Evolutionary conservation across 2,888 invertebrate genomes (phyloP).

Genomic region (Falcaria lacertinaria): DNA sequence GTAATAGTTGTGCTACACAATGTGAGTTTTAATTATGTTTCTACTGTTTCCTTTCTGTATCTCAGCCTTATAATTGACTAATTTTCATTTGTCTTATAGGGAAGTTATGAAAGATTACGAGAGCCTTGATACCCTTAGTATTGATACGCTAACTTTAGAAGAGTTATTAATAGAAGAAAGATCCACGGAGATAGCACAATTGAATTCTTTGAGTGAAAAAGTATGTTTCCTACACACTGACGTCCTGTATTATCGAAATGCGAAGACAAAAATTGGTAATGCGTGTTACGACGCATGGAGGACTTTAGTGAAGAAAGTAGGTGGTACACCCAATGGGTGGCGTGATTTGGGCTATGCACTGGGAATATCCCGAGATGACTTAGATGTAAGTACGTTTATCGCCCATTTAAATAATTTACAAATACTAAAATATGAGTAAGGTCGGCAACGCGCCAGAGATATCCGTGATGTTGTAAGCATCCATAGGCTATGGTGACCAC

Average conservation of each 20-base stretch:
- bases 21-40: no score
- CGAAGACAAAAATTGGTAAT: slow-evolving; percentile 53
- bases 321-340: slow-evolving; percentile 65
- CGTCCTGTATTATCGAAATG: slow-evolving; percentile 61
- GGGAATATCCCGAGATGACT: slow-evolving; percentile 54
- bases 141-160: slow-evolving; percentile 61
- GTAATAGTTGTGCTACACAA: no score
- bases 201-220: slow-evolving; percentile 57
- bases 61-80: background rate
- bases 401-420: no score
- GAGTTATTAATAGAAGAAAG: slow-evolving; percentile 54
- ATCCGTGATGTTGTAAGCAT: no score
- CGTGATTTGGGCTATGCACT: slow-evolving; percentile 57
- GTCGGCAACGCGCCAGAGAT: no score
- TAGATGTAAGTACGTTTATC: slow-evolving; percentile 51
- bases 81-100: slow-evolving; percentile 40
- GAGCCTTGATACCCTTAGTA: slow-evolving; percentile 57
- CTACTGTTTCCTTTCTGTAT: background rate
- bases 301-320: slow-evolving; percentile 56
- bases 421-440: no score
- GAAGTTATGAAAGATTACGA: slow-evolving; percentile 42
- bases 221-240: slow-evolving; percentile 60
- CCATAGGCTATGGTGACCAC: no score
- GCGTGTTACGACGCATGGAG: slow-evolving; percentile 65
- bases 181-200: slow-evolving; percentile 49